phyloP scores from a whole-genome alignment of 2,113 vertebrate genomes.

The Brachirus orientalis region DNA sequence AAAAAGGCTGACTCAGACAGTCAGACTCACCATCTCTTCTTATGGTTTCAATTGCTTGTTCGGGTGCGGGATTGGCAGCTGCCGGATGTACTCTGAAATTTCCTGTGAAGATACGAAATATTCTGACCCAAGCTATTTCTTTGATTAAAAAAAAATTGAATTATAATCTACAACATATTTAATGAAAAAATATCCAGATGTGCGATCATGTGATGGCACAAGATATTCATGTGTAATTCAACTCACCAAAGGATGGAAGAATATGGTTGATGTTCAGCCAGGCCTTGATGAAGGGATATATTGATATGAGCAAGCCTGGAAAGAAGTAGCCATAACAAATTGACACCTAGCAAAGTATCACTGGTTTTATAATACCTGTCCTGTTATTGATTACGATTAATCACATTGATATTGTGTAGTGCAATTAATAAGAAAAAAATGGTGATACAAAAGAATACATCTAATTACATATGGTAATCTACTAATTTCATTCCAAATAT shows the following conservation, averaged over 20 bases:
- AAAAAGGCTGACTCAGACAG: neutral
- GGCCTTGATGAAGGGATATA: conserved; percentile 83
- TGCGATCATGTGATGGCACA: neutral
- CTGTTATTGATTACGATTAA: neutral
- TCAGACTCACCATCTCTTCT: conserved; percentile 75
- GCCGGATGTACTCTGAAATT: conserved; percentile 81
- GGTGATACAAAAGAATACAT: neutral
- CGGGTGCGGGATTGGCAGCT: conserved; percentile 54
- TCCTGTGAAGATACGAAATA: conserved; percentile 54
- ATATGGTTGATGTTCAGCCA: conserved; percentile 84
- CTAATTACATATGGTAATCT: neutral
- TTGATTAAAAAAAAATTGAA: neutral
- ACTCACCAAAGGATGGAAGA: conserved; percentile 79
- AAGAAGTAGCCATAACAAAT: conserved; percentile 9
- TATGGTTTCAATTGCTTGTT: conserved; percentile 69
- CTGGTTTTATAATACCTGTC: neutral
- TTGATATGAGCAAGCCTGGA: conserved; percentile 81
- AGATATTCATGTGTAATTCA: neutral
- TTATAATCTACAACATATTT: neutral
- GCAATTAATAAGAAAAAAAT: neutral
- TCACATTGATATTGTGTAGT: neutral
- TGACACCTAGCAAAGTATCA: neutral
- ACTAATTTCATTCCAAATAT: neutral
- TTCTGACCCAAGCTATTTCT: neutral
- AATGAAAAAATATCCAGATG: neutral